A percentile compares a stretch with the other conserved stretches of the same genome.
phyloP scores from a whole-genome alignment of 2,113 vertebrate genomes.

The Regulus satrapa region DNA sequence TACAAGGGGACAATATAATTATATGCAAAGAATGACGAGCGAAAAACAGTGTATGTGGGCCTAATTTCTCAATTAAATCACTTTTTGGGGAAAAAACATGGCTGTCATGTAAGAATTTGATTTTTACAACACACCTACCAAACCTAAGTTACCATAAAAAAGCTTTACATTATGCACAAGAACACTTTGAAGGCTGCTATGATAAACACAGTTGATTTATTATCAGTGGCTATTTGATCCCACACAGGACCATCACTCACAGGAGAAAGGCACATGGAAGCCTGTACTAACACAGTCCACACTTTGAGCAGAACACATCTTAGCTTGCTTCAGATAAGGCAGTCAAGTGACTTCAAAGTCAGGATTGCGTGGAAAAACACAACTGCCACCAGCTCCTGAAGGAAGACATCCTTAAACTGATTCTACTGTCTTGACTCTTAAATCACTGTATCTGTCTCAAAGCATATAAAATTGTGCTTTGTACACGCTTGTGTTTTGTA shows the following conservation, averaged over 20 bases:
- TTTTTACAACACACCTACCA: background rate
- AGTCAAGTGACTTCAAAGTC: background rate
- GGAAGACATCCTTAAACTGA: background rate
- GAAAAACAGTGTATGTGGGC: background rate
- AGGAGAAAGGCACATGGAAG: background rate
- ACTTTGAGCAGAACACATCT: background rate
- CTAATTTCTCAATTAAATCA: background rate
- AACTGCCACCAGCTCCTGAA: background rate
- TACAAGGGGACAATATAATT: background rate
- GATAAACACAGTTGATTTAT: background rate
- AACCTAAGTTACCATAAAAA: background rate
- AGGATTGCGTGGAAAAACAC: background rate
- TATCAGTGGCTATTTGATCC: background rate
- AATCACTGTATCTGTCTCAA: background rate
- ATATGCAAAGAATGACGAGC: fast-evolving
- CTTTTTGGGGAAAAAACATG: background rate
- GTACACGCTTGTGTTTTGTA: too few species aligned
- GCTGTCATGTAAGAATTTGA: background rate
- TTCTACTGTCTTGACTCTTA: background rate
- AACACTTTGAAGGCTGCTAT: background rate
- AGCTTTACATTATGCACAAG: background rate
- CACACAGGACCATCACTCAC: background rate
- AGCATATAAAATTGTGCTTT: background rate
- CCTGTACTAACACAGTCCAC: background rate
- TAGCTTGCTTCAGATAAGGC: background rate